Evolutionary conservation across 2,113 vertebrate genomes (phyloP), one percentile per base, ranked within the genome.

Genomic region (Carollia perspicillata): DNA sequence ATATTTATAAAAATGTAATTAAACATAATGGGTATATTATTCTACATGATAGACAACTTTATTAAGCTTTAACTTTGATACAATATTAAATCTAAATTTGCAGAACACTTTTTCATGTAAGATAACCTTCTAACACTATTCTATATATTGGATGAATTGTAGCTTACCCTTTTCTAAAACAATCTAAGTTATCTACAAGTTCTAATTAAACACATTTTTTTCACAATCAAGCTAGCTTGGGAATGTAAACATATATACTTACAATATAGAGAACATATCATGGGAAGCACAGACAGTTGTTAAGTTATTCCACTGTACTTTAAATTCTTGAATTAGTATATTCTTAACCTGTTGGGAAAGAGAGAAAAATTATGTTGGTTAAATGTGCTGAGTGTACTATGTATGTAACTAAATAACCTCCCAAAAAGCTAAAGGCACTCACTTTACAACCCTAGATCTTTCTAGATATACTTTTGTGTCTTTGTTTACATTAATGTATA

Each of bases 281-380:
- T 33, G 40, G n/a, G 63, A 89, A 96, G 91, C 96, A 96, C 83
- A 87, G 40, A 97, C 84, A 0, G 93, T 95, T 88, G 93, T 95
- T 95, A 96, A 93, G 92, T 11, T 95, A 66, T 5, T 87, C 87
- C 66, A 90, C 58, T 95, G 90, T 93, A 58, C 35, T 87, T 93
- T 79, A 85, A 93, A 95, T 89, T 69, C 72, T 94, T 95, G 30
- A 58, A 79, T 87, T 93, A 97, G 98, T 95, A 92, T 89, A 96
- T 97, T 94, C 66, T 97, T 89, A 89, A 96, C 60, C 90, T 97
- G 69, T 51, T 84, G 53, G 42, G 60, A 91, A 92, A 94, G 28
- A 89, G 55, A 78, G 23, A 83, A 87, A 20, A 68, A 88, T 28
- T 3, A 22, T 58, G 60, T 98, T 96, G 97, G n/a, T 42, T 78